These are phyloP conservation scores for Rattus norvegicus DNA, from an alignment of 2,113 vertebrate genomes.

Conservation along the genomic window DNA sequence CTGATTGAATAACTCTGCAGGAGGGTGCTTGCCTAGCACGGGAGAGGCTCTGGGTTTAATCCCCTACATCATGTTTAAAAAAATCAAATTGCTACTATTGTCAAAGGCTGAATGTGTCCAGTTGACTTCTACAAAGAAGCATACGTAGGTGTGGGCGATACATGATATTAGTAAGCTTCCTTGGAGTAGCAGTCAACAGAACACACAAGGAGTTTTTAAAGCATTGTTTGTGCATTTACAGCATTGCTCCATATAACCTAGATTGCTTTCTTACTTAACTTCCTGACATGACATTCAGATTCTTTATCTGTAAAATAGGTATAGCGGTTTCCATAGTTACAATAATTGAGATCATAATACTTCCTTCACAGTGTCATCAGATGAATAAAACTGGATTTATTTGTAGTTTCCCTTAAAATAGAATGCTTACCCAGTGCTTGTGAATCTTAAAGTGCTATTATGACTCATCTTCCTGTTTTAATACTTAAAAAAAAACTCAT, in stretches of 20 bases:
- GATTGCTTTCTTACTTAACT: neutral
- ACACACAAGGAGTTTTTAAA: neutral
- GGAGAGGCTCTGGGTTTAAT: neutral
- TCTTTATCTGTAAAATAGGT: slow-evolving; percentile 9
- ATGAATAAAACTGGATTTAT: neutral
- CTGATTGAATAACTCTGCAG: neutral
- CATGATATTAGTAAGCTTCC: neutral
- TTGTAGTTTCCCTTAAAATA: slow-evolving; percentile 49
- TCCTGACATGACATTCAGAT: neutral
- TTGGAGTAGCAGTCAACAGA: slow-evolving; percentile 6
- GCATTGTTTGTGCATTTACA: neutral
- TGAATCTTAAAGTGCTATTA: neutral
- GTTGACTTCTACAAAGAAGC: neutral
- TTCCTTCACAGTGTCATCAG: neutral
- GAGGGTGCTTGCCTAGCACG: neutral
- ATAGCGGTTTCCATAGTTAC: neutral
- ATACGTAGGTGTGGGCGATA: no score
- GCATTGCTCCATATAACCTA: neutral
- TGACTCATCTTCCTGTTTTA: slow-evolving; percentile 23
- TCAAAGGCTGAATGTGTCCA: neutral
- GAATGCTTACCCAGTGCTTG: neutral
- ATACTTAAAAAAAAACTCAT: neutral
- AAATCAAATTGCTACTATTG: neutral
- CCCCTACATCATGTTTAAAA: neutral
- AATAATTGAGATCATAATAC: neutral